Conservation (phyloP, 2,888 invertebrate genomes). For the Callyntrura sp. region DNA sequence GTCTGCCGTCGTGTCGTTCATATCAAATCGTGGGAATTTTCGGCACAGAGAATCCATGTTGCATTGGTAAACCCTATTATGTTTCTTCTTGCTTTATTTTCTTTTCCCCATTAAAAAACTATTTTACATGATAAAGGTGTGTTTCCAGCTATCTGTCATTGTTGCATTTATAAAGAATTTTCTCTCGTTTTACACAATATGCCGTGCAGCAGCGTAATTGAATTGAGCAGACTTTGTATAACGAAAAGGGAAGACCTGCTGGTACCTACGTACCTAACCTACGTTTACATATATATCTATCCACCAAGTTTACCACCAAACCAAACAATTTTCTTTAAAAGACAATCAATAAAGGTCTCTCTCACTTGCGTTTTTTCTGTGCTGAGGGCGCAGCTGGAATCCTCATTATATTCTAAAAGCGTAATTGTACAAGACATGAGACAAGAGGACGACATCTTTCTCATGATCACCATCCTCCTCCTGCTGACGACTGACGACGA, state of each 20-base stretch:
- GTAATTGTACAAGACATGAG: conserved; percentile 46
- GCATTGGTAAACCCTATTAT: not conserved
- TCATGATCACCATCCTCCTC: conserved; percentile 11
- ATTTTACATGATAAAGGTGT: conserved; percentile 58
- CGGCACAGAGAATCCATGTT: conserved; percentile 14
- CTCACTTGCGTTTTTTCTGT: not conserved
- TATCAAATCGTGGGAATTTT: conserved; percentile 60
- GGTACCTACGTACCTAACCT: too few species aligned
- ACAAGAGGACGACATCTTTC: conserved; percentile 37
- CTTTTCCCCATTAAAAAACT: conserved; percentile 15
- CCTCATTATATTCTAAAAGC: conserved; percentile 42
- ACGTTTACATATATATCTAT: too few species aligned
- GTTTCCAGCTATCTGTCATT: conserved; percentile 52
- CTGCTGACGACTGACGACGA: not conserved
- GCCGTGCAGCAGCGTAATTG: not conserved
- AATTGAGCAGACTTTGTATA: not conserved
- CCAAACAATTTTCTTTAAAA: too few species aligned
- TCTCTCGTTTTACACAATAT: conserved; percentile 15
- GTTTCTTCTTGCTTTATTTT: not conserved
- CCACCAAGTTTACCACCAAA: too few species aligned
- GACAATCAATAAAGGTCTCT: not conserved
- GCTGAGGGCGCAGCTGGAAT: conserved; percentile 25
- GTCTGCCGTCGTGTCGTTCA: not conserved
- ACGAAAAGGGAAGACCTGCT: not conserved
- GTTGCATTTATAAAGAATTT: conserved; percentile 4